Evolutionary conservation across 1,140 invertebrate genomes (phyloP), one percentile per base, ranked within the genome.

Genomic region (Harpegnathos saltator): DNA sequence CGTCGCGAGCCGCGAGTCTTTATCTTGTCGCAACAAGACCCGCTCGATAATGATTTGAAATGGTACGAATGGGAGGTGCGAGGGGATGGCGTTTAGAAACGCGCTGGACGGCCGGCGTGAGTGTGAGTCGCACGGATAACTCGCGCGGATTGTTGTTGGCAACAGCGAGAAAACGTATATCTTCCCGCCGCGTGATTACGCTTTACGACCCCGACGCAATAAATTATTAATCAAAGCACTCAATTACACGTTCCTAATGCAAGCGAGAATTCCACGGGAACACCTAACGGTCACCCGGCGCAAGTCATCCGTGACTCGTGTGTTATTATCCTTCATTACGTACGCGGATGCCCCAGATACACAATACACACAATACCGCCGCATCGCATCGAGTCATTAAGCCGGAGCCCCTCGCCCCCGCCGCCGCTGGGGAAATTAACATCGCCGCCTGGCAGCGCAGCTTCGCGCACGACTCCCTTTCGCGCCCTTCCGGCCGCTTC

Each of bases 191-290:
- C 73, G 66, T 62, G 22, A 85, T 71, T 38, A n/a, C 11, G 68
- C 85, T 86, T 62, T 56, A 44, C 72, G 59, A 72, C 65, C 72
- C 44, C 44, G 15, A 38, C 63, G 80, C 71, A 65, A 90, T 91
- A 91, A 91, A 91, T 89, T 90, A 85, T 84, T 84, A 84, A 91
- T 91, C 87, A 85, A 86, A 71, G 54, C 75, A 29, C 24, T 62
- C 89, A 91, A 91, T 90, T 90, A 85, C 24, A 66, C 69, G 85
- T 83, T 85, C 38, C 78, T 78, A 87, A 88, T 78, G 83, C 65
- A 87, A 86, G 80, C 89, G 84, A 71, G 82, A 89, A 91, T 89
- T 91, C 85, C 68, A 78, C 44, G 80, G 58, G 71, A n/a, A n/a
- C n/a, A 83, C 72, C 75, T 73, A 73, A 82, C 68, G 78, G 78